Base-by-base conservation (phyloP, 2,113 vertebrate genomes). In the Sapayoa aenigma region DNA sequence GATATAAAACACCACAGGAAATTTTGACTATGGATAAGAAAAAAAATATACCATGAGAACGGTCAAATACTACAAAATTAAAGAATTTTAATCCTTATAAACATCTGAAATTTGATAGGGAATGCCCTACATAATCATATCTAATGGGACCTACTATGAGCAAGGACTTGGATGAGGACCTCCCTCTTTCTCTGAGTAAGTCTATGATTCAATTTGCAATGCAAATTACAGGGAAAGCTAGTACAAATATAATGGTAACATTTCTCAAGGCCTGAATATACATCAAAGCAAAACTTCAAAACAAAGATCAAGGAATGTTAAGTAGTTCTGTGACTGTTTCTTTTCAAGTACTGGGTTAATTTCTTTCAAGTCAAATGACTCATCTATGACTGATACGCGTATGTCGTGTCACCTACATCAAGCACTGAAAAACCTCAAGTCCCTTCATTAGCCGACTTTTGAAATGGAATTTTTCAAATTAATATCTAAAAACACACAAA, bases 251-350 rank as follows among this genome's bases (percentile, higher is more conserved):
- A 77, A 80, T 90, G 56, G 50, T n/a, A 92, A 91, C 22, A 66
- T 76, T 78, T 91, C 78, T 93, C 67, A 82, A 76, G 53, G 31
- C 18, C 58, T 82, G 23, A 89, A 73, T 76, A 73, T 7, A 91
- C 50, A 79, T 95, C 84, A 94, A 94, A 95, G 89, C 28, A 89
- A 68, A 89, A 94, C 44, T 95, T 95, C 89, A 91, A 89, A 95
- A 85, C 77, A 91, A 93, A 91, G 50, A 92, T 85, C 53, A 91
- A 89, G 75, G 74, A 95, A 46, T 52, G 68, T 16, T 87, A 84
- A 90, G 37, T 18, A 91, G 59, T 69, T 79, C 89, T 77, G 23
- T n/a, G 41, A 78, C 62, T 84, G 60, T 68, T 86, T 89, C 80
- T 92, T 82, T 80, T 63, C 35, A 18, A 47, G 6, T 63, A 44